Base-by-base conservation (phyloP, 1,140 invertebrate genomes). In the Ceratosolen fusciceps region DNA sequence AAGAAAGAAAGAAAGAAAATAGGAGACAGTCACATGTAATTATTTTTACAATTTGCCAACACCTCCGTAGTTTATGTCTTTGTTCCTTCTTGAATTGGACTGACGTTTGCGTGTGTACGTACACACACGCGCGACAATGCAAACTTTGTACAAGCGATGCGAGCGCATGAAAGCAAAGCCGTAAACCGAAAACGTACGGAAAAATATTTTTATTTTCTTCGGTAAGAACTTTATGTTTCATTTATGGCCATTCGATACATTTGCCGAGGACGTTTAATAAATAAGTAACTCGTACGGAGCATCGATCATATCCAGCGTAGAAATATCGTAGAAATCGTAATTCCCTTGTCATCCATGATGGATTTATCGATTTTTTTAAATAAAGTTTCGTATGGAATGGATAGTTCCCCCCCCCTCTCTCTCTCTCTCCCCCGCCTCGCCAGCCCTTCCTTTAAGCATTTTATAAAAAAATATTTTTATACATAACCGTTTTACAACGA, bases 191-290 rank as follows among this genome's bases (percentile, higher is more conserved):
- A 47, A 24, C 7, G 14, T 70, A 29, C 39, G 14, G 26, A 49
- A 70, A 70, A 65, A 65, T 65, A 65, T 65, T 37, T 65, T 65
- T 65, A 65, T 65, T 65, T 37, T 37, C 16, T 16, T 37, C 21
- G n/a, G 1, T 65, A 37, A 37, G 21, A n/a, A 37, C 8, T 34
- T 7, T n/a, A 65, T n/a, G 14, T 37, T 34, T 37, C 31, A 65
- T n/a, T 0, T 65, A n/a, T 65, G 5, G 37, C 9, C 7, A 37
- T 65, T 65, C 34, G 21, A 65, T 21, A 8, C 2, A n/a, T 37
- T 65, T n/a, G 9, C 34, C 26, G 8, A n/a, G n/a, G 7, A 37
- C 60, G 19, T 34, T 37, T 65, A 65, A 37, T n/a, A 37, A 60
- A 65, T n/a, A 8, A 21, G 14, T 37, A n/a, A 9, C 19, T n/a